Conservation (phyloP, 2,113 vertebrate species). For the Vimba vimba region DNA sequence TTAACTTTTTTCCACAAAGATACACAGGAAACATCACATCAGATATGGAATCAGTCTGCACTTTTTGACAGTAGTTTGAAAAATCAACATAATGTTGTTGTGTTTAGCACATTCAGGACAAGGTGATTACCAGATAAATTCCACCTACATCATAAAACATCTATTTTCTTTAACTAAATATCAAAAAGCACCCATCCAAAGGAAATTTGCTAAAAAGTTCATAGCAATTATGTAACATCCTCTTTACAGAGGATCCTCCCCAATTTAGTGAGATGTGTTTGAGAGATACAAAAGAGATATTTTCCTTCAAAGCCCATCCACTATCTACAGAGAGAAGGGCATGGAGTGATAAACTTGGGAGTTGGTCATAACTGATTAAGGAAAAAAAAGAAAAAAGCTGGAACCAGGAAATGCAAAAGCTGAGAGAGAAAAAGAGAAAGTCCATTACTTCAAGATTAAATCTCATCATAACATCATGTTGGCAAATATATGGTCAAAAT, state of each 20-base stretch:
- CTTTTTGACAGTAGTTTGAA: neutral
- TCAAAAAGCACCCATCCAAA: neutral
- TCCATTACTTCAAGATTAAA: neutral
- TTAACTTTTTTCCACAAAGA: neutral
- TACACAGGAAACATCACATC: neutral
- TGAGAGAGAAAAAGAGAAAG: neutral
- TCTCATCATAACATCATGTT: neutral
- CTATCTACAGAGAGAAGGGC: slow-evolving; percentile 8
- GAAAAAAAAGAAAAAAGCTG: neutral
- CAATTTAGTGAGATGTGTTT: slow-evolving; percentile 11
- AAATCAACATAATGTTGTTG: neutral
- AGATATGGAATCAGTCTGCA: neutral
- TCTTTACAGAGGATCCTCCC: slow-evolving; percentile 4
- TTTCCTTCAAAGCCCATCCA: neutral
- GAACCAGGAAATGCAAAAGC: neutral
- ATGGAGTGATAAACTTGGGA: neutral
- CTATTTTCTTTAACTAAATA: neutral
- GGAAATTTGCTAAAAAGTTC: neutral
- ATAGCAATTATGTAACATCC: neutral
- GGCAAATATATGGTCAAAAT: neutral
- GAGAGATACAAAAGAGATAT: neutral
- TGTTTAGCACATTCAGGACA: neutral
- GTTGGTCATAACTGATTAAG: neutral
- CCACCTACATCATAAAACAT: neutral
- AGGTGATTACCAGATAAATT: neutral